A percentile compares a stretch with the other conserved stretches of the same genome.
Conservation (phyloP, 2,888 invertebrate genomes). For the Mystacides longicornis region DNA sequence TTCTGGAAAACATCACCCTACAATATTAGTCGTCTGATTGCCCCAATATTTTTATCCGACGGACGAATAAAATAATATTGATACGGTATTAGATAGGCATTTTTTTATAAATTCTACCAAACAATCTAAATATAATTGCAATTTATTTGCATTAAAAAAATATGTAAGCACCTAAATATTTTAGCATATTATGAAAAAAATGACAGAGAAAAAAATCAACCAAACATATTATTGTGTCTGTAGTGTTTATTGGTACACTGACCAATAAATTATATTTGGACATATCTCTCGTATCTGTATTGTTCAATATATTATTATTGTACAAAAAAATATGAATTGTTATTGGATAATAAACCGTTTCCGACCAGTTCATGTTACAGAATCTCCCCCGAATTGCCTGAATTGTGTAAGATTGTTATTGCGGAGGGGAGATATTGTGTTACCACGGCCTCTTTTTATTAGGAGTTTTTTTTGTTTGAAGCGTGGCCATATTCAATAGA, state of each 20-base stretch:
- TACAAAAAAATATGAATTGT: slow-evolving; percentile 20
- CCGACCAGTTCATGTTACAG: slow-evolving; percentile 22
- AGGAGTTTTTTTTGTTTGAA: slow-evolving; percentile 1
- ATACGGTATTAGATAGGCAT: no score
- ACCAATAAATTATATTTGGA: slow-evolving; percentile 26
- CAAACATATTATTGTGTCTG: background rate
- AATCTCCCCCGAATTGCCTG: slow-evolving; percentile 14
- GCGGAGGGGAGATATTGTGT: slow-evolving; percentile 2
- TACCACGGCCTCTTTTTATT: background rate
- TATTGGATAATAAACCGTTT: slow-evolving; percentile 23
- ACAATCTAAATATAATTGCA: no score
- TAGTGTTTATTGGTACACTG: slow-evolving; percentile 13
- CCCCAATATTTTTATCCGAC: no score
- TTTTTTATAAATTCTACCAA: no score
- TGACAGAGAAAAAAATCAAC: background rate
- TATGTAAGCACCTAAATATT: no score
- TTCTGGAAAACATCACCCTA: no score
- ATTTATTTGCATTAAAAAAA: no score
- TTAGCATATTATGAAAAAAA: background rate
- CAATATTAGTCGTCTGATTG: no score
- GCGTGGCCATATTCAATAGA: background rate
- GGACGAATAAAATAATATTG: no score
- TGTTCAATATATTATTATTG: slow-evolving; percentile 6
- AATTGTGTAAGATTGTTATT: slow-evolving; percentile 15
- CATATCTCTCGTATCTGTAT: slow-evolving; percentile 14